Conservation (phyloP, 2,113 vertebrate genomes). For the Cheilinus undulatus region DNA sequence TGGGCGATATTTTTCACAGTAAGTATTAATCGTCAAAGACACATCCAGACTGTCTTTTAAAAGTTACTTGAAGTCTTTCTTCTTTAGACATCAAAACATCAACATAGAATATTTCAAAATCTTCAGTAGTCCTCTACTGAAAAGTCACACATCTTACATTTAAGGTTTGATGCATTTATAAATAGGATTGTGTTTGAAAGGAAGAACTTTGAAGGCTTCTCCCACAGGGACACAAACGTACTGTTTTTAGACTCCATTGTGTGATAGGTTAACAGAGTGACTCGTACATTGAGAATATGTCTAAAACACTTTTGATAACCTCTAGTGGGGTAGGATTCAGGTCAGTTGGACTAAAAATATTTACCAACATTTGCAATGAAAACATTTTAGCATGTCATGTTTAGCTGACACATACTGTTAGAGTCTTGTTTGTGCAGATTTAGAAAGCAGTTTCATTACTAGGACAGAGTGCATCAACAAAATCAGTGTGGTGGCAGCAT, state of each 20-base stretch:
- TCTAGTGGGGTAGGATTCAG: slow-evolving; percentile 7
- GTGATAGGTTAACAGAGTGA: slow-evolving; percentile 62
- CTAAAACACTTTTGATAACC: slow-evolving; percentile 54
- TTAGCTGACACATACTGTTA: slow-evolving; percentile 48
- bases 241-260: slow-evolving; percentile 68
- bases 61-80: slow-evolving; percentile 33
- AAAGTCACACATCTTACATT: slow-evolving; percentile 54
- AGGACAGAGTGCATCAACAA: slow-evolving; percentile 30
- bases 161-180: slow-evolving; percentile 73
- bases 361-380: slow-evolving; percentile 69
- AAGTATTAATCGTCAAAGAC: slow-evolving; percentile 11
- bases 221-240: slow-evolving; percentile 56
- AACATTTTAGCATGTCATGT: slow-evolving; percentile 50
- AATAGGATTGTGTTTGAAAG: slow-evolving; percentile 66
- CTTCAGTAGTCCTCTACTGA: slow-evolving; percentile 22
- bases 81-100: slow-evolving; percentile 42
- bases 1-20: not conserved
- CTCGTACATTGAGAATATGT: slow-evolving; percentile 50
- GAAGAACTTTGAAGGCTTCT: slow-evolving; percentile 56
- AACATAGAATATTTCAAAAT: slow-evolving; percentile 52
- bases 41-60: slow-evolving; percentile 33
- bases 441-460: not conserved
- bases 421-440: not conserved
- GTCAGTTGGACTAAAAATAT: slow-evolving; percentile 66
- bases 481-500: slow-evolving; percentile 36